Percentiles rank a stretch among this genome's conserved stretches.
phyloP scores from a whole-genome alignment of 1,140 invertebrate species.

The Lycorma delicatula region DNA sequence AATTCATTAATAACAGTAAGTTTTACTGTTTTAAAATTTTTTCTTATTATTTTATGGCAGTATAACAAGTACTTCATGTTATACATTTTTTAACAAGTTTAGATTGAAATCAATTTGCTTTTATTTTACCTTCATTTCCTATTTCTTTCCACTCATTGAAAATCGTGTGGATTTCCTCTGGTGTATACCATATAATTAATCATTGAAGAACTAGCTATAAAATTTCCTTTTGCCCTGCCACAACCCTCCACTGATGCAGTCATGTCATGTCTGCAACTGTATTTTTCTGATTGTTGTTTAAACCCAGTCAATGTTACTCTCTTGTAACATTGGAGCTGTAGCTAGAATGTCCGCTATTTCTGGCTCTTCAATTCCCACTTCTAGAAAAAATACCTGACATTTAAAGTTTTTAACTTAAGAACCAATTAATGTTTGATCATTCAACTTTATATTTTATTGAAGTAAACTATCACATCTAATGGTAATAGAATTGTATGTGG shows the following conservation, averaged over 20 bases:
- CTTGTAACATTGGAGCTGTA: constrained; percentile 46
- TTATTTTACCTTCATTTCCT: constrained; percentile 41
- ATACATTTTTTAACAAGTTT: too few species aligned
- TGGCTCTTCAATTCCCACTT: constrained; percentile 68
- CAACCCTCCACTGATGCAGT: constrained; percentile 38
- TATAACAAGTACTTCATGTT: too few species aligned
- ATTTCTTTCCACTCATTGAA: constrained; percentile 54
- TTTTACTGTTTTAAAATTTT: too few species aligned
- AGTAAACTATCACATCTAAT: too few species aligned
- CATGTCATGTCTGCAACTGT: constrained; percentile 38
- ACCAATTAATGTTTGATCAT: too few species aligned
- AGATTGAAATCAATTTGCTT: too few species aligned
- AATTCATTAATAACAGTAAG: too few species aligned
- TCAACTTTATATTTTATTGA: too few species aligned
- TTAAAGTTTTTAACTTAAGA: background rate
- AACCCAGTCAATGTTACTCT: constrained; percentile 49
- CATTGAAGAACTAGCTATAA: constrained; percentile 58
- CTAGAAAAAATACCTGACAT: constrained; percentile 51
- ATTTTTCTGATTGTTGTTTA: constrained; percentile 46
- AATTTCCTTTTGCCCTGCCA: constrained; percentile 52
- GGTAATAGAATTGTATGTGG: too few species aligned
- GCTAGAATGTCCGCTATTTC: constrained; percentile 56
- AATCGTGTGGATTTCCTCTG: constrained; percentile 55
- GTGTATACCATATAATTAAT: constrained; percentile 69
- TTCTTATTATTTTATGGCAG: too few species aligned